A percentile compares a stretch with the other conserved stretches of the same genome.
Conservation (phyloP, 2,797 vertebrate species). For the Furcifer pardalis region DNA sequence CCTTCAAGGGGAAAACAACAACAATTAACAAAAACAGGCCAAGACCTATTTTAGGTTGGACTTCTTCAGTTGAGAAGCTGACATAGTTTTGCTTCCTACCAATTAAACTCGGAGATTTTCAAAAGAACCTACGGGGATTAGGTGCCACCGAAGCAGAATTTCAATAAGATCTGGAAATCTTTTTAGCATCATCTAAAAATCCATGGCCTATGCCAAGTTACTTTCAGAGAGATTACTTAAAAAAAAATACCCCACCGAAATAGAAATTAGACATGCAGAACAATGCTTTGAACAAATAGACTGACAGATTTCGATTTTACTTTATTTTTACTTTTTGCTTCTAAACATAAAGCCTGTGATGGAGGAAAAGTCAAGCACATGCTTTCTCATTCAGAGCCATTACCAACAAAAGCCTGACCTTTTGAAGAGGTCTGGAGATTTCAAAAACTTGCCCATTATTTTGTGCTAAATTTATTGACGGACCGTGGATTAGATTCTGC, state of each 20-base stretch:
- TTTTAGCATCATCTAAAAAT: not conserved
- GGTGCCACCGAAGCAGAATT: constrained; percentile 11
- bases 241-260: not conserved
- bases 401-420: not conserved
- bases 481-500: not conserved
- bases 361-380: not conserved
- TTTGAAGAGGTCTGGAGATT: not conserved
- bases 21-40: not conserved
- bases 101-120: constrained; percentile 36
- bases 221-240: not conserved
- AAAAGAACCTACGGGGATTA: constrained; percentile 5
- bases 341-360: not conserved
- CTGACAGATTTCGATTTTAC: not conserved
- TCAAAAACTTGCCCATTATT: not conserved
- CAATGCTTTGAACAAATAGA: not conserved
- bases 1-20: not conserved
- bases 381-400: not conserved
- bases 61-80: constrained; percentile 25
- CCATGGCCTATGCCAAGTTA: not conserved
- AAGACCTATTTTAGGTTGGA: constrained; percentile 22
- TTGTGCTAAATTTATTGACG: not conserved
- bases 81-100: constrained; percentile 34
- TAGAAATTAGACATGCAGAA: not conserved
- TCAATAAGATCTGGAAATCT: constrained; percentile 35
- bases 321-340: not conserved